Base-by-base conservation (phyloP, 2,113 vertebrate genomes). In the Phyllostomus discolor region DNA sequence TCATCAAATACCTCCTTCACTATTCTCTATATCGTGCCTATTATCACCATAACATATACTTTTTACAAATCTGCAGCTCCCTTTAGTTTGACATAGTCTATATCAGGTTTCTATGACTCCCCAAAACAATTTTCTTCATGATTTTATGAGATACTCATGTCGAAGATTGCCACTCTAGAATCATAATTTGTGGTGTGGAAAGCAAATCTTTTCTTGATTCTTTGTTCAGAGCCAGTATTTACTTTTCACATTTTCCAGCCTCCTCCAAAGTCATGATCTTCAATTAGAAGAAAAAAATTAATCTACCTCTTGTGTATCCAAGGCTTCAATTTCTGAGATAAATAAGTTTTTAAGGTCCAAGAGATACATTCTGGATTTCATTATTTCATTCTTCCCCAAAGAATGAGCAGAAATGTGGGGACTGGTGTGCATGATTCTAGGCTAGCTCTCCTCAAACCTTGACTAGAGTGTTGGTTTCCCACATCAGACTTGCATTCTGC, bases 211-310 rank as follows among this genome's bases (percentile, higher is more conserved):
- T 83, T 38, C 50, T 85, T 76, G 43, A 75, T 4, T 11, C 22
- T 72, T 83, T 96, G 28, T 89, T 94, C 26, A 38, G 15, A 95
- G 41, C 33, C 57, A 82, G 26, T 79, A 52, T 76, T 91, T 33
- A 64, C 48, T 62, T 88, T 69, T 94, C 24, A 82, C 0, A 57
- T 59, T 86, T 46, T 92, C 33, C 15, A 76, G 20, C 5, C 8
- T 57, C 41, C 64, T 90, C 43, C 33, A 76, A 92, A 90, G 31
- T 84, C 70, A 90, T 35, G 10, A 84, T 67, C 54, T 96, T 75
- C 62, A 64, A 89, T 64, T 95, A 64, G 35, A 93, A 91, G 62
- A 82, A 89, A 89, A 83, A 96, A 82, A 78, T 22, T 11, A 67
- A 84, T 88, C 20, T 0, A 88, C 12, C 19, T 88, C 52, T 62